Evolutionary conservation across 2,113 vertebrate species (phyloP), one percentile per base, ranked within the genome.

Genomic region (Ammodytes marinus): DNA sequence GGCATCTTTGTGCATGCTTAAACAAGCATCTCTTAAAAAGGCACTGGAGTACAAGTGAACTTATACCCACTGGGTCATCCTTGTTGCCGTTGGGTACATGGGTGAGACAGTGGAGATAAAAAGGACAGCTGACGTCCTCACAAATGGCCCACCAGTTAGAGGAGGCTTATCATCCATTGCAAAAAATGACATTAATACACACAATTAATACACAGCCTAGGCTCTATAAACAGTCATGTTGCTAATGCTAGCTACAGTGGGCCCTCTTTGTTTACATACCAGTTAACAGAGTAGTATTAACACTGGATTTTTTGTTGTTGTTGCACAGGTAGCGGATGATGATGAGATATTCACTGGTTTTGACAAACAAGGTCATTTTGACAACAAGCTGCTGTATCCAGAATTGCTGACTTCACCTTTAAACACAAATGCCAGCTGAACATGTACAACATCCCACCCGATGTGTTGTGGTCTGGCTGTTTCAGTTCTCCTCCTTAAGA

Each of bases 111-210:
- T 81, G 61, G 74, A 76, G 82, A 91, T 93, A 85, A 93, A 94
- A 91, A 92, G 90, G 85, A 83, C 52, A 88, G 79, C 77, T 90
- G 89, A 92, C 86, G 85, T 83, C 90, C 65, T 87, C 88, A 92
- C 87, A 91, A 93, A 91, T 27, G 76, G 66, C 68, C 79, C 68
- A 81, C 86, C 46, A 83, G 89, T 83, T 57, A 77, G 71, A 88
- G 80, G 74, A 86, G 70, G 81, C 77, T 86, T 64, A 86, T 85
- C 80, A 66, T 86, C 76, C 40, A 27, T 27, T 27, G 1, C 1
- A 27, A 27, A 27, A 27, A 27, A 27, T 27, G 80, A 80, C 79
- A 88, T 46, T 63, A 77, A 88, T 82, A 86, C 61, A 77, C 49
- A 77, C 82, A 27, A 27, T 27, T 27, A 27, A 27, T 27, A 27